Percentiles rank a stretch among this genome's conserved stretches.
Conservation (phyloP, 2,797 vertebrate species). For the Phyllotis vaccarum region DNA sequence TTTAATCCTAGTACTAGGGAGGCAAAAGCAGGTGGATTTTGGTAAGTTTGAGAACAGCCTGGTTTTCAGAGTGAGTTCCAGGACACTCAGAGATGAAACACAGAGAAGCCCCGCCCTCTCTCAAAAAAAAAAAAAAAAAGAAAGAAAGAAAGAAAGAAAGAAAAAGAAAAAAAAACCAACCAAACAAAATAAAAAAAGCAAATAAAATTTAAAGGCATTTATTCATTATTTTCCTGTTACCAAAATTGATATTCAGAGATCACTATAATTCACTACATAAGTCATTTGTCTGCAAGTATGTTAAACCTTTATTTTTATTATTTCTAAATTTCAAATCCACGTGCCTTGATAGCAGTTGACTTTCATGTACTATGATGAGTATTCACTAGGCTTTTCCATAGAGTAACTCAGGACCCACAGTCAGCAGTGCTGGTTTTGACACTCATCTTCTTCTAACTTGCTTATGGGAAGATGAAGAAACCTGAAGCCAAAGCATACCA, state of each 20-base stretch:
- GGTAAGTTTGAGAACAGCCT: no score
- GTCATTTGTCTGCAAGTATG: not conserved
- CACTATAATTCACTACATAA: not conserved
- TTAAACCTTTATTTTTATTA: not conserved
- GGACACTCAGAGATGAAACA: no score
- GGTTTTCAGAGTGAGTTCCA: no score
- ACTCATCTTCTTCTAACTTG: not conserved
- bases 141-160: not conserved
- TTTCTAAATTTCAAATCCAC: conserved; percentile 1
- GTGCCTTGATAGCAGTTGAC: not conserved
- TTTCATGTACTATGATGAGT: not conserved
- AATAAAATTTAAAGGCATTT: not conserved
- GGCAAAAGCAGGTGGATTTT: no score
- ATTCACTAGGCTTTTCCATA: not conserved
- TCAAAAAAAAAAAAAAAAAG: not conserved
- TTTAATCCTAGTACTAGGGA: no score
- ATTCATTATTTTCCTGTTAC: not conserved
- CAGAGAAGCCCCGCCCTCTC: not conserved
- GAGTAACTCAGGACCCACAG: not conserved
- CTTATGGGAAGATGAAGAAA: conserved; percentile 14
- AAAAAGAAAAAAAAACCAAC: no score
- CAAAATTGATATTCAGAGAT: not conserved
- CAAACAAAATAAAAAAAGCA: no score
- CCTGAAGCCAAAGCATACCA: conserved; percentile 9
- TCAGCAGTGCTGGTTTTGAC: not conserved